These are phyloP conservation scores for Trachelus stipa DNA, from an alignment of 2,888 invertebrate species.

Conservation along the genomic window DNA sequence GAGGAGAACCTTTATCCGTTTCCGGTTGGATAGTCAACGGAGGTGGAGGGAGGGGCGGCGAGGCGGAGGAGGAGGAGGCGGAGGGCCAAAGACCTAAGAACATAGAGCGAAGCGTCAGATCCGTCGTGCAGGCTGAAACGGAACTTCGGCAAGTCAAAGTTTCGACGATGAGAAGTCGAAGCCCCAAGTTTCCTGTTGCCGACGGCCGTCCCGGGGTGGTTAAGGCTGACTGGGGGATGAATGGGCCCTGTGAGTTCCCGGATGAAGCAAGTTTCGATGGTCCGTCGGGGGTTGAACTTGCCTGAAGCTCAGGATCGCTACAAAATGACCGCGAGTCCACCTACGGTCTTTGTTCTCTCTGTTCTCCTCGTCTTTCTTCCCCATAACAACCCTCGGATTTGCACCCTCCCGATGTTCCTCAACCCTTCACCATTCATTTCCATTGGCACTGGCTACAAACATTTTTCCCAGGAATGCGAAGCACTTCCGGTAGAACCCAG, in stretches of 20 bases:
- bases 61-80: not conserved
- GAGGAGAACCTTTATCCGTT: constrained; percentile 15
- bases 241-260: not conserved
- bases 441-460: not conserved
- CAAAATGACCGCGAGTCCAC: not conserved
- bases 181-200: not conserved
- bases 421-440: not conserved
- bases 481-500: not conserved
- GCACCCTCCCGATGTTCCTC: not conserved
- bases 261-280: not conserved
- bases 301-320: not conserved
- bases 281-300: not conserved
- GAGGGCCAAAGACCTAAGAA: constrained; percentile 1
- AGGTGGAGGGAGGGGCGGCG: constrained; percentile 7
- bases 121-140: not conserved
- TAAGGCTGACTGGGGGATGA: not conserved
- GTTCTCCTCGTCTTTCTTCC: not conserved
- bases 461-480: not conserved
- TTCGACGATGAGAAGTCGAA: not conserved
- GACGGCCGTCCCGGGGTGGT: not conserved
- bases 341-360: not conserved
- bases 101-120: constrained; percentile 6
- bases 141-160: not conserved
- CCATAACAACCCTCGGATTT: not conserved
- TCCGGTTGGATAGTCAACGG: constrained; percentile 20